Evolutionary conservation across 2,797 vertebrate genomes (phyloP), one percentile per base, ranked within the genome.

Genomic region (Helicolenus hilgendorfi): DNA sequence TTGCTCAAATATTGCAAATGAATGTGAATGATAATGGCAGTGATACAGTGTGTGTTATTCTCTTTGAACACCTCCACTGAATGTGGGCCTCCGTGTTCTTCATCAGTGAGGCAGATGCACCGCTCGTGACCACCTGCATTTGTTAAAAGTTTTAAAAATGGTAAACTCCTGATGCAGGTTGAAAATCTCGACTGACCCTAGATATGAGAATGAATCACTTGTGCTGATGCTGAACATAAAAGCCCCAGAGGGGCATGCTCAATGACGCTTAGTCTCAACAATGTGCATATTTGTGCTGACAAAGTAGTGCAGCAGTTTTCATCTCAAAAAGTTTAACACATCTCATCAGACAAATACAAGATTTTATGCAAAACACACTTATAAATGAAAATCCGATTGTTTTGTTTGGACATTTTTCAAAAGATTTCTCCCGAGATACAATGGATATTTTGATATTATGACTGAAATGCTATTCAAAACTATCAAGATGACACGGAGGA

Each of bases 171-270:
- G 64, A 83, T 87, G 77, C 72, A 62, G 29, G 82, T 72, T 84
- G 62, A 59, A 72, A 75, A 83, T 41, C 38, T 29, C 53, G 11
- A 80, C 79, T 84, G 87, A 89, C 82, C 88, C 75, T 31, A 26
- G 13, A 33, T 64, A 62, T 80, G 64, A 22, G 71, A 81, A 92
- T 84, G 86, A 89, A 94, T 92, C 79, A 64, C 79, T 77, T 68
- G 35, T 86, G 74, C 83, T 89, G 89, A 88, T 84, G 83, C 86
- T 63, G 72, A 92, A 88, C 60, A 86, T 10, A 63, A 68, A 77
- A 67, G 22, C 27, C 88, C 86, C 84, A 70, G 49, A 90, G 90
- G 84, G 84, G 33, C 29, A n/a, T 60, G 80, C 84, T 90, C 84
- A 86, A 77, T 88, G 87, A 78, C 11, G 62, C 87, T 89, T 83